Evolutionary conservation across 1,140 invertebrate genomes (phyloP), one percentile per base, ranked within the genome.

Genomic region (Penaeus chinensis): DNA sequence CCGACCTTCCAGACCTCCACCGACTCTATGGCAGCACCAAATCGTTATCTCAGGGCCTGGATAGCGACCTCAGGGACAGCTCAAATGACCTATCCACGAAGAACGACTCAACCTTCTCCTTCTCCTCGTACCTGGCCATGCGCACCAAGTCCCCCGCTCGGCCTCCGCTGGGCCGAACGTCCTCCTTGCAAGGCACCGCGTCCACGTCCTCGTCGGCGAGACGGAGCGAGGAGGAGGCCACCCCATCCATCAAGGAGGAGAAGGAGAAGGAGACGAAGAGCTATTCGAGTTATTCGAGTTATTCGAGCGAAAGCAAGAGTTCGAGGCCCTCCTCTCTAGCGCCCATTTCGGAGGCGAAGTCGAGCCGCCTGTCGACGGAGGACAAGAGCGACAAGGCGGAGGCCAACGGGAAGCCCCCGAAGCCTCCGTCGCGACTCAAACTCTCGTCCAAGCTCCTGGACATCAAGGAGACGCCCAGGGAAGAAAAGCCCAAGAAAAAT

Each of bases 61-160:
- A 77, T 47, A 88, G 74, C 27, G 82, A 89, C 54, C 83, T 89
- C n/a, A 77, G 77, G 63, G 63, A 78, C 65, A 82, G 78, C 66
- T 85, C 78, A 7, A 81, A 62, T 22, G 61, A 81, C 54, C 22
- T 78, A 24, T 81, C 88, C 3, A 66, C 63, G 63, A 66, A 71
- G 11, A 10, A 60, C 32, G 20, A 19, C 24, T 24, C 66, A 5
- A 77, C 74, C 80, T 78, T 37, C 62, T 86, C 84, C 84, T 90
- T 90, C 85, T 90, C 89, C 60, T 89, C 89, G 13, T 90, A 90
- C 74, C 78, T 90, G 22, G 87, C 89, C 63, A 90, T 87, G 85
- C 80, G 89, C 54, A 90, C 89, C 24, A 90, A 90, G 79, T 89
- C 87, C 47, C 89, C 89, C 3, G 89, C 66, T 0, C 82, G 89